Evolutionary conservation across 1,140 invertebrate genomes (phyloP), one percentile per base, ranked within the genome.

Genomic region (Trichogramma pretiosum): DNA sequence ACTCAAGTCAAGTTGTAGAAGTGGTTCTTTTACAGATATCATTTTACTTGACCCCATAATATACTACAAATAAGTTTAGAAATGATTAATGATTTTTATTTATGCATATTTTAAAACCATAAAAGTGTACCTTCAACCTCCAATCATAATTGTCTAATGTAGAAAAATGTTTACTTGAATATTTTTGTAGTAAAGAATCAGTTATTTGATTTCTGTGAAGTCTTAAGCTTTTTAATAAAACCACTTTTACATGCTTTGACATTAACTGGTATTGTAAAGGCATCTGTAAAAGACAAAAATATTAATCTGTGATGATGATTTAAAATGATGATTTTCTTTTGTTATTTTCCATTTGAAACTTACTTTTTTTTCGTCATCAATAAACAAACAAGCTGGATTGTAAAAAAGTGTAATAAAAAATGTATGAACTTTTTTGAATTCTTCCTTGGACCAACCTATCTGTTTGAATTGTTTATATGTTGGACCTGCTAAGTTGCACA

Each of bases 31-130:
- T 3, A 67, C 50, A 0, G 65, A 59, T 16, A 67, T 58, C 34
- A 65, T 51, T 49, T 64, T 63, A 52, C 66, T 70, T 0, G 67
- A 68, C 14, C 67, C 68, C 63, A 70, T 68, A n/a, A 68, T 43
- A 28, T 65, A 55, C 67, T 70, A 11, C 13, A 56, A 57, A 40
- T 33, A 23, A 49, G 46, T 44, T 24, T 47, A 16, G 21, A 33
- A 28, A n/a, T n/a, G n/a, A n/a, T n/a, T 33, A 5, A 13, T 17
- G 10, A 2, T 2, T 39, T 23, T 10, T 34, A 13, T 34, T 13
- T 9, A 32, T 30, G 37, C 19, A 21, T 37, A 40, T 28, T 22
- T 37, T 22, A 24, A 16, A 23, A 3, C 10, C 1, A 17, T n/a
- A 3, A 38, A 36, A 33, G 11, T n/a, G 45, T 57, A 69, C 67